phyloP scores from a whole-genome alignment of 92 coral and sea anemone species.

The Virgularia gustaviana region DNA sequence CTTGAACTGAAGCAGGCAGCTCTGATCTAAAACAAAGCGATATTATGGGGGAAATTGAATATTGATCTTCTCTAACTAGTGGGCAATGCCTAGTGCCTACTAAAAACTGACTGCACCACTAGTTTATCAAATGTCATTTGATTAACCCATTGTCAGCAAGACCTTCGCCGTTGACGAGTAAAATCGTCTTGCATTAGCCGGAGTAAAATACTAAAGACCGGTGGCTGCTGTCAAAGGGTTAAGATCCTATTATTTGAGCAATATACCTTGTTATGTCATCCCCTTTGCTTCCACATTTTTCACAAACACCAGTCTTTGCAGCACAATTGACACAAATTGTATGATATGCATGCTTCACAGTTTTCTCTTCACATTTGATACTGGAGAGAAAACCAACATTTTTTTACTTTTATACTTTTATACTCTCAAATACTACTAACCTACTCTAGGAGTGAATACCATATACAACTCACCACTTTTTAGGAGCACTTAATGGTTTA shows the following conservation, averaged over 20 bases:
- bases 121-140: neutral
- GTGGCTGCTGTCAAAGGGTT: neutral
- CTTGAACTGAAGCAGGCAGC: slow-evolving; percentile 61
- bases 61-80: no score
- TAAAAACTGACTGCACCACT: no score
- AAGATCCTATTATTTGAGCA: neutral
- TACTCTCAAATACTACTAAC: neutral
- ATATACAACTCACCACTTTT: slow-evolving; percentile 86
- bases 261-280: slow-evolving; percentile 75
- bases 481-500: slow-evolving; percentile 84
- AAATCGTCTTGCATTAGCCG: no score
- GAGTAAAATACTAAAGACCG: no score
- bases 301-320: slow-evolving; percentile 65
- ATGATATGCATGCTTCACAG: slow-evolving; percentile 84
- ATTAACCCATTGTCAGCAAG: no score
- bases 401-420: neutral
- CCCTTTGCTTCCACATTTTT: slow-evolving; percentile 73
- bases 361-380: slow-evolving; percentile 80
- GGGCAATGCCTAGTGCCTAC: no score
- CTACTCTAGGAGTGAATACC: no score
- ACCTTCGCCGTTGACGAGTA: no score
- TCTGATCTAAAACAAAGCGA: slow-evolving; percentile 51
- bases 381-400: slow-evolving; percentile 32
- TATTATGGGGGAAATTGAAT: neutral
- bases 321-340: slow-evolving; percentile 82